These are phyloP conservation scores for Phenganax subtilis DNA, from an alignment of 92 coral and sea anemone species.

Conservation along the genomic window DNA sequence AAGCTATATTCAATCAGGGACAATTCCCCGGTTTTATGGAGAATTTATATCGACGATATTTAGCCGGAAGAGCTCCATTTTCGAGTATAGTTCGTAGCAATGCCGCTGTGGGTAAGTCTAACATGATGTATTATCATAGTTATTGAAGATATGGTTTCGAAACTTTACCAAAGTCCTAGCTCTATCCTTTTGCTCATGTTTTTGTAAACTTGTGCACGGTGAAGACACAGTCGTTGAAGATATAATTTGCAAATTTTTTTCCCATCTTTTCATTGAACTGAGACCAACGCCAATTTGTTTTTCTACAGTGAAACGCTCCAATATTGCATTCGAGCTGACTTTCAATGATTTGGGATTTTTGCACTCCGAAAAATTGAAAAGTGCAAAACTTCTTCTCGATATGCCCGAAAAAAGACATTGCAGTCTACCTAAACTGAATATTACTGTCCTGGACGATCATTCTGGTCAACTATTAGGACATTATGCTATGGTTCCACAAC, in stretches of 20 bases:
- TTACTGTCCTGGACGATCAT: not conserved
- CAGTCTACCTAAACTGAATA: not conserved
- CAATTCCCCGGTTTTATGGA: not conserved
- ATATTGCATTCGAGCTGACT: not conserved
- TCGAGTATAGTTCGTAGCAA: slow-evolving; percentile 7
- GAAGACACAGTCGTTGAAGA: not conserved
- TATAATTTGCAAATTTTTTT: not conserved
- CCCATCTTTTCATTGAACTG: too few species aligned
- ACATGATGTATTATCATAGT: not conserved
- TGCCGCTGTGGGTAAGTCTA: not conserved
- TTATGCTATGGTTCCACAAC: not conserved
- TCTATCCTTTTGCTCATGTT: too few species aligned
- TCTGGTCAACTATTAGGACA: not conserved
- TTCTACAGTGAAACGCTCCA: slow-evolving; percentile 1
- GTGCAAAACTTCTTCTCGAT: not conserved
- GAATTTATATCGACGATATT: not conserved
- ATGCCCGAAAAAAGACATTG: slow-evolving; percentile 1
- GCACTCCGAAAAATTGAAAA: not conserved
- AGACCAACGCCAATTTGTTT: not conserved
- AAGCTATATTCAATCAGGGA: not conserved
- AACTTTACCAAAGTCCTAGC: too few species aligned
- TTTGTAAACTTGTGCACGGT: too few species aligned
- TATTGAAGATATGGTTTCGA: too few species aligned
- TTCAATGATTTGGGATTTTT: slow-evolving; percentile 5
- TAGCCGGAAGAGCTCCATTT: slow-evolving; percentile 3